Evolutionary conservation across 2,888 invertebrate species (phyloP).

Genomic region (Acanthococcus lagerstroemiae): DNA sequence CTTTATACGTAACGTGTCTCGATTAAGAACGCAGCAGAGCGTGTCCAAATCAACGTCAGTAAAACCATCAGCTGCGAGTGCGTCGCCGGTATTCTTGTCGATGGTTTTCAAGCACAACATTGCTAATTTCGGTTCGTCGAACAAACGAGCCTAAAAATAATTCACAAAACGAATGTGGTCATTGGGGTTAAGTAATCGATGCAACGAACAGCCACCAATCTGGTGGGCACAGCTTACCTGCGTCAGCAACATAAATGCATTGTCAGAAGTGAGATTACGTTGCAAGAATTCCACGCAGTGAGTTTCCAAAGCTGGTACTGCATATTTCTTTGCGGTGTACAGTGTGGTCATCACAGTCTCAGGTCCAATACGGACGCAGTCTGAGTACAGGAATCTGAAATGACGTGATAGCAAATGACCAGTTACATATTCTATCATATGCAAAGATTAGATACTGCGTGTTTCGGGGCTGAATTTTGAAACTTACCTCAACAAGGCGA

Average conservation of each 20-base stretch:
- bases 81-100: constrained; percentile 71
- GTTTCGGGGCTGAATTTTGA: not conserved
- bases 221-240: constrained; percentile 40
- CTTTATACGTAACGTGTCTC: constrained; percentile 66
- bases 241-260: constrained; percentile 70
- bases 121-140: constrained; percentile 74
- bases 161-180: too few species aligned
- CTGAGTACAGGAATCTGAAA: constrained; percentile 57
- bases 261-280: constrained; percentile 64
- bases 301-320: constrained; percentile 69
- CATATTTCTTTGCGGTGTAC: constrained; percentile 79
- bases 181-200: too few species aligned
- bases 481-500: constrained; percentile 52
- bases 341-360: constrained; percentile 79
- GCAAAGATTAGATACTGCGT: not conserved
- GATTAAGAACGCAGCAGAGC: constrained; percentile 60
- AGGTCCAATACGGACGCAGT: constrained; percentile 71
- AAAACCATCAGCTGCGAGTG: constrained; percentile 67
- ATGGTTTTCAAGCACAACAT: constrained; percentile 70
- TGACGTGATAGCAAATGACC: too few species aligned
- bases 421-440: too few species aligned
- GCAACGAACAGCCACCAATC: not conserved
- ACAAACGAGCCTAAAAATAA: constrained; percentile 53
- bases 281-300: constrained; percentile 70
- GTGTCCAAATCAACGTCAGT: constrained; percentile 73